A percentile compares a stretch with the other conserved stretches of the same genome.
These are phyloP conservation scores for Archivesica marissinica DNA, from an alignment of 1,140 invertebrate genomes.

Conservation along the genomic window DNA sequence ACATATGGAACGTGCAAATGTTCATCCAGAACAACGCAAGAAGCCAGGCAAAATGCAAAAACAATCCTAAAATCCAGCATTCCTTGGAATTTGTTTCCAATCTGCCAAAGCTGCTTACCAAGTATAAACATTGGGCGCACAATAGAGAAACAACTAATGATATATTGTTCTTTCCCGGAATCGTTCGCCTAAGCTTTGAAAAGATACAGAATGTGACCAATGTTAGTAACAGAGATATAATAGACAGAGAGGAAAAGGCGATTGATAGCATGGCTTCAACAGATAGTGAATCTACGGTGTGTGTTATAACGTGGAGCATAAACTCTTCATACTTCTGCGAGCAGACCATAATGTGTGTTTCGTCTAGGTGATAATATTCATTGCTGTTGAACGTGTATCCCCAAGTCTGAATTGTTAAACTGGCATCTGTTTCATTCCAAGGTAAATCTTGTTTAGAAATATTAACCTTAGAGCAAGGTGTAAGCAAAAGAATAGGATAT, in stretches of 20 bases:
- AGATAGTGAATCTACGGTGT: not conserved
- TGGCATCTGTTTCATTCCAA: not conserved
- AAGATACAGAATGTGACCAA: constrained; percentile 7
- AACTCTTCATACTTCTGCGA: not conserved
- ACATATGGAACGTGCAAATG: constrained; percentile 53
- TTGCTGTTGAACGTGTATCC: not conserved
- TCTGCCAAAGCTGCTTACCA: not conserved
- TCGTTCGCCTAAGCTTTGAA: not conserved
- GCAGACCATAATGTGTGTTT: not conserved
- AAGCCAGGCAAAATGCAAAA: constrained; percentile 36
- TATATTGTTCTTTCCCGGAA: constrained; percentile 34
- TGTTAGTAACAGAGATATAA: not conserved
- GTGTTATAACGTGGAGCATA: not conserved
- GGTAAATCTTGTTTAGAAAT: not conserved
- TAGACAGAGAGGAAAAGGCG: not conserved
- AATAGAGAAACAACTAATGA: not conserved
- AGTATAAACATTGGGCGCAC: not conserved
- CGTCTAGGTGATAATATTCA: not conserved
- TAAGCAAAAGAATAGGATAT: not conserved
- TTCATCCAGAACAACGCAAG: constrained; percentile 46
- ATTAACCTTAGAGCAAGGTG: not conserved
- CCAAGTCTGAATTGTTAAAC: not conserved
- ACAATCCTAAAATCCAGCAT: constrained; percentile 7
- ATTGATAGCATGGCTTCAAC: constrained; percentile 24
- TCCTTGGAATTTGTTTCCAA: not conserved